phyloP scores from a whole-genome alignment of 2,888 invertebrate genomes.

The Beris morrisii region DNA sequence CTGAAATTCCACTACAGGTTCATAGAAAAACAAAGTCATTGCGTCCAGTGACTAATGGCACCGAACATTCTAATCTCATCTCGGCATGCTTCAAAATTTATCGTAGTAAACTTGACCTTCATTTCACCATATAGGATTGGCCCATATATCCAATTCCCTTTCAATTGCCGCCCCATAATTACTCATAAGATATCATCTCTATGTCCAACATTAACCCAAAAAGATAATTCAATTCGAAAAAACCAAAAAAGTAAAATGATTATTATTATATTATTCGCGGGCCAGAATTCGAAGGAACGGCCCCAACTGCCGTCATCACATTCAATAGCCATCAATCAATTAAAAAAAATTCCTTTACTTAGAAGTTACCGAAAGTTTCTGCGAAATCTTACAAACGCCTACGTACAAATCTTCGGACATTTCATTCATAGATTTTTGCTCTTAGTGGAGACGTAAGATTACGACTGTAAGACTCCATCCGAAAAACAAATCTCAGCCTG shows the following conservation, averaged over 20 bases:
- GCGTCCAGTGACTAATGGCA: too few relatives aligned
- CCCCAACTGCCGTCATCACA: constrained; percentile 10
- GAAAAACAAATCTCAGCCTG: too few relatives aligned
- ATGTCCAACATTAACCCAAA: constrained; percentile 24
- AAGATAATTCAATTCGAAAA: constrained; percentile 5
- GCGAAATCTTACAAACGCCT: too few relatives aligned
- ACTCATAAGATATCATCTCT: constrained; percentile 5
- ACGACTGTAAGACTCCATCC: too few relatives aligned
- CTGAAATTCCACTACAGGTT: too few relatives aligned
- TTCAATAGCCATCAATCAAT: constrained; percentile 25
- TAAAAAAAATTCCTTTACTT: background rate
- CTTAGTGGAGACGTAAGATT: too few relatives aligned
- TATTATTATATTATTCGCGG: constrained; percentile 17
- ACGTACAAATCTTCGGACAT: too few relatives aligned
- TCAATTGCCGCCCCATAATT: background rate
- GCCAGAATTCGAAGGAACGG: constrained; percentile 1
- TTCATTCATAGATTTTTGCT: too few relatives aligned
- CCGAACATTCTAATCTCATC: too few relatives aligned
- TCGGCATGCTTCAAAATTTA: too few relatives aligned
- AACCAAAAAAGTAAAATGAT: background rate
- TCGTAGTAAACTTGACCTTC: constrained; percentile 13
- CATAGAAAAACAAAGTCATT: too few relatives aligned
- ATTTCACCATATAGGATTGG: constrained; percentile 1
- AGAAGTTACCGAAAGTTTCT: constrained; percentile 18
- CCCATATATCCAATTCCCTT: background rate